Base-by-base conservation (phyloP, 2,888 invertebrate genomes). In the Atethmia centrago region DNA sequence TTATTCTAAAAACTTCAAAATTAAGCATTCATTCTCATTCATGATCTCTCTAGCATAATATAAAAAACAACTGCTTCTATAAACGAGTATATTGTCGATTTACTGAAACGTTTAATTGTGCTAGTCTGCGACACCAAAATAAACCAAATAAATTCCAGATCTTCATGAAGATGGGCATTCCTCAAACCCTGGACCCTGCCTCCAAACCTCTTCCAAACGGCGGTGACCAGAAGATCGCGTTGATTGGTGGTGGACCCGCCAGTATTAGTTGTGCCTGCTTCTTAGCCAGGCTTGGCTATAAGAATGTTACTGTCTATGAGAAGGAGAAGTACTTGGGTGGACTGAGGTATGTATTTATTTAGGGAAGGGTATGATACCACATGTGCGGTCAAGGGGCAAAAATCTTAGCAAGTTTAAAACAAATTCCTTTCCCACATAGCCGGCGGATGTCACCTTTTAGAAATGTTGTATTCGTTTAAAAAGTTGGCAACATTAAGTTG, bases 181-280 rank as follows among this genome's bases (percentile, higher is more conserved):
- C 97, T 0, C 99, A 99, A 96, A 98, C 98, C 0, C 96, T 98
- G 71, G 98, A 98, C 77, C 99, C 99, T 0, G 97, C 97, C 49
- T 97, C 97, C 28, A 96, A 97, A 82, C 94, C 95, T 0, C 90
- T 97, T 36, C 96, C 96, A 0, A 97, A 94, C 78, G 97, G 97
- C 77, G 97, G 97, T 19, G 90, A 96, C 16, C 96, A 97, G 12
- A 98, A 97, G 93, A 98, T 99, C 66, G 99, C 98, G 0, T 92
- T 99, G 45, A 91, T 99, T 12, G 99, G 99, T 0, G 99, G 99
- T 80, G 99, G 99, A 0, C 99, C 99, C 0, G 99, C 99, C 7
- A 99, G 99, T 14, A 97, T 99, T 71, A 99, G 99, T 16, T 99
- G 99, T 90, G 99, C 99, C 2, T 99, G 99, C 25, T 99, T 99